Conservation (phyloP, 2,888 invertebrate species). For the Acanthosoma haemorrhoidale region DNA sequence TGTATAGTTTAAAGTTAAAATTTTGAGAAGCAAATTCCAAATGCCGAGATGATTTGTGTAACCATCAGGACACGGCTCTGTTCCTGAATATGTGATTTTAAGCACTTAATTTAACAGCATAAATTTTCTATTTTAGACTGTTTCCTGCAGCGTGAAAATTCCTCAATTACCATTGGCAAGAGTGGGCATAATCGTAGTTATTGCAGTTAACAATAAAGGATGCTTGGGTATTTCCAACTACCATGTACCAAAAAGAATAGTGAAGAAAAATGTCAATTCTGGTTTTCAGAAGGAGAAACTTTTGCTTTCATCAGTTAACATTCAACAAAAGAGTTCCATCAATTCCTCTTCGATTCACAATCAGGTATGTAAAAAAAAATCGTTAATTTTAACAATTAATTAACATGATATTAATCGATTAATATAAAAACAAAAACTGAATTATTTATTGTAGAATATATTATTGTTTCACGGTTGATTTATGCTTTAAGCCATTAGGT, state of each 20-base stretch:
- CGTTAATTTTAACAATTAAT: not conserved
- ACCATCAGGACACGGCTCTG: too few species aligned
- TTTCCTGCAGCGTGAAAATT: constrained; percentile 8
- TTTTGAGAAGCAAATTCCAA: too few species aligned
- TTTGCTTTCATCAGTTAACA: too few species aligned
- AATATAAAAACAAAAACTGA: too few species aligned
- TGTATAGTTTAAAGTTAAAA: too few species aligned
- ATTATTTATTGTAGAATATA: too few species aligned
- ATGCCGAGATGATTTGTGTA: too few species aligned
- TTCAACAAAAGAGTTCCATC: not conserved
- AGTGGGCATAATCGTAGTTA: not conserved
- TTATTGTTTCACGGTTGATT: too few species aligned
- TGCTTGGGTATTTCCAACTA: constrained; percentile 9
- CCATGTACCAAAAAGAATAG: not conserved
- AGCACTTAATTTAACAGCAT: too few species aligned
- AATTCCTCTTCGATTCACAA: not conserved
- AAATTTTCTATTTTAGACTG: constrained; percentile 12
- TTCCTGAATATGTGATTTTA: too few species aligned
- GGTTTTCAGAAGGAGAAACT: not conserved
- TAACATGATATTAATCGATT: not conserved
- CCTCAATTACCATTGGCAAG: not conserved
- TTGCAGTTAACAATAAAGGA: constrained; percentile 21
- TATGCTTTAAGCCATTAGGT: too few species aligned
- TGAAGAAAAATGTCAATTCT: constrained; percentile 13
- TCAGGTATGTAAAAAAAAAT: not conserved